A percentile compares a stretch with the other conserved stretches of the same genome.
phyloP scores from a whole-genome alignment of 2,113 vertebrate genomes.

The Grus americana region DNA sequence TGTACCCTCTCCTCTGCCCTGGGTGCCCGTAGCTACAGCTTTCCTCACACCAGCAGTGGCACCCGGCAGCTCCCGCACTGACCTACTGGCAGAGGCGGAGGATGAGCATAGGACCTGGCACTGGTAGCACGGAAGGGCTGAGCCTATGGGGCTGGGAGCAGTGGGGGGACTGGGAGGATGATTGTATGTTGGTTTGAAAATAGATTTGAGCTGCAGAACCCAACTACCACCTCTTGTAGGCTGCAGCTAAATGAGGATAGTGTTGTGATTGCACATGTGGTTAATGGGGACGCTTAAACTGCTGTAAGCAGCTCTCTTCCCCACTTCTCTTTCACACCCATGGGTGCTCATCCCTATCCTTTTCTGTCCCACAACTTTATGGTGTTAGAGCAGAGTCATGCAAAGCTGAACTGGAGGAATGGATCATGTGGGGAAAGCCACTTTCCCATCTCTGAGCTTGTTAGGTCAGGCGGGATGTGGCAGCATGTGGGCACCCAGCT shows the following conservation, averaged over 20 bases:
- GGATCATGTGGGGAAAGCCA: not conserved
- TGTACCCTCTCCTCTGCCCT: not conserved
- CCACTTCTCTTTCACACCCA: not conserved
- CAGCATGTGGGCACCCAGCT: not conserved
- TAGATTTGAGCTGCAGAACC: not conserved
- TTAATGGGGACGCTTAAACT: not conserved
- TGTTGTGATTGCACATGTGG: not conserved
- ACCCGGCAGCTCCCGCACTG: not conserved
- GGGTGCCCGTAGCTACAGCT: not conserved
- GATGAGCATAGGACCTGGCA: not conserved
- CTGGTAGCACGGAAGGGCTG: not conserved
- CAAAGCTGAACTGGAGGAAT: not conserved
- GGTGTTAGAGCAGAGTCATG: not conserved
- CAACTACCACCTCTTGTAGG: not conserved
- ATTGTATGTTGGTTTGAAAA: not conserved
- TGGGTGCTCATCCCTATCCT: not conserved
- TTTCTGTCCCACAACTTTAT: rapidly evolving
- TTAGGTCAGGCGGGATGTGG: not conserved
- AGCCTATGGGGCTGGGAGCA: not conserved
- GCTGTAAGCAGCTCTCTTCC: not conserved
- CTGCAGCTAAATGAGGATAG: not conserved
- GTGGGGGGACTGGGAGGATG: not conserved
- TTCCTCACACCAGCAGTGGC: not conserved
- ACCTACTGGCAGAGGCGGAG: not conserved
- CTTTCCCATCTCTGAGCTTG: not conserved